A percentile compares a stretch with the other conserved stretches of the same genome.
These are phyloP conservation scores for Lasioglossum marginatum DNA, from an alignment of 2,888 invertebrate genomes.

Conservation along the genomic window DNA sequence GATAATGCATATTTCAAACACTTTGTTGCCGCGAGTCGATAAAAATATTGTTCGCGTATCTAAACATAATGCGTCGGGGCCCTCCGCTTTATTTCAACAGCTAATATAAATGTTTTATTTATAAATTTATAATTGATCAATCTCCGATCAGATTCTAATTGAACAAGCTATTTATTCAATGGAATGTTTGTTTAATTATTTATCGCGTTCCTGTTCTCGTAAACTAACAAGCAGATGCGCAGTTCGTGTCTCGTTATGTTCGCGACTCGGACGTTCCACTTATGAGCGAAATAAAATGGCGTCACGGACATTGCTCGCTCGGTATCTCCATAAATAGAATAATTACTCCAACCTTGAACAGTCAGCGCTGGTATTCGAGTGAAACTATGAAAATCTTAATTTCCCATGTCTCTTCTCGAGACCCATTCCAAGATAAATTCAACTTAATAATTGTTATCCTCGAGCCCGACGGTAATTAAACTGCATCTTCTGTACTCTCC, in stretches of 20 bases:
- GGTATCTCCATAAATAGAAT: conserved; percentile 22
- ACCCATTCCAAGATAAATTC: neutral
- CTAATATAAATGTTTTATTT: neutral
- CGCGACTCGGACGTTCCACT: conserved; percentile 15
- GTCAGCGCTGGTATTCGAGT: neutral
- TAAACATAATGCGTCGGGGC: neutral
- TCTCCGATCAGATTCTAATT: neutral
- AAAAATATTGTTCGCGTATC: neutral
- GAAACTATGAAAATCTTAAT: conserved; percentile 20
- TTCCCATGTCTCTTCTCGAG: neutral
- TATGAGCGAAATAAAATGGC: conserved; percentile 21
- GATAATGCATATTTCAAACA: conserved; percentile 5
- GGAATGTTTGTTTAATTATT: neutral
- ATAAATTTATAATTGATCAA: neutral
- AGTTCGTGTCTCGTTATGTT: neutral
- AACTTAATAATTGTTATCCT: neutral
- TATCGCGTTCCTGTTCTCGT: neutral
- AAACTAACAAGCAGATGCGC: neutral
- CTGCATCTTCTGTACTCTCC: neutral
- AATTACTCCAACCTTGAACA: conserved; percentile 32
- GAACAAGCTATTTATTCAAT: neutral
- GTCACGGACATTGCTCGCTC: conserved; percentile 15
- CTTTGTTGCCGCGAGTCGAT: neutral
- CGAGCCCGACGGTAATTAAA: conserved; percentile 16
- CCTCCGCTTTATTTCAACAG: neutral